Percentiles rank a stretch among this genome's conserved stretches.
Evolutionary conservation across 92 coral and sea anemone species (phyloP).

Genomic region (Phenganax subtilis): DNA sequence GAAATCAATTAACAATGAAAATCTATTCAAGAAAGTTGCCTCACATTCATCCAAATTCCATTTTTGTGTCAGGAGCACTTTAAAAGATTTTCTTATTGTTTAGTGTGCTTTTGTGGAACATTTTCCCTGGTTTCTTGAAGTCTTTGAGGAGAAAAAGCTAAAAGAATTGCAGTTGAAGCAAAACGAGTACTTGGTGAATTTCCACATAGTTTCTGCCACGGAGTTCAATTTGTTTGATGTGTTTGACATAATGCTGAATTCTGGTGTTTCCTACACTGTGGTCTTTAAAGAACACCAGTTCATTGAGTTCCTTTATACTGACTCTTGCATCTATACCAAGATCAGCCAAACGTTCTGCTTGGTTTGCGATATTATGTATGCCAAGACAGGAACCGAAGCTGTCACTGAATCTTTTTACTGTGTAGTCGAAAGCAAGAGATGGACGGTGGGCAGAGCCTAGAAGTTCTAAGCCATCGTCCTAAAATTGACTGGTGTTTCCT

Average conservation of each 20-base stretch:
- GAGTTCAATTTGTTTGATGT: conserved; percentile 16
- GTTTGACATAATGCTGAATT: conserved; percentile 12
- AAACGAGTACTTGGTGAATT: conserved; percentile 19
- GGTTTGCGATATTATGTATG: conserved; percentile 15
- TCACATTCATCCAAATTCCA: background rate
- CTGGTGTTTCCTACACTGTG: conserved; percentile 24
- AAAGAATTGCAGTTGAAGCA: background rate
- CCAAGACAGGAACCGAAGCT: conserved; percentile 22
- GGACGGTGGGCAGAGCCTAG: conserved; percentile 20
- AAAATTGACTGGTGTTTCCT: conserved; percentile 32
- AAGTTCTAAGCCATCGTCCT: conserved; percentile 17
- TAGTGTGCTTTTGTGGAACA: conserved; percentile 19
- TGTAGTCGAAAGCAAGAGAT: conserved; percentile 15
- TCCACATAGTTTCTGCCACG: conserved; percentile 4
- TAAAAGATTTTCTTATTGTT: conserved; percentile 16
- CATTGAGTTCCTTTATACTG: conserved; percentile 12
- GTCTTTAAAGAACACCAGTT: conserved; percentile 7
- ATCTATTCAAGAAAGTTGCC: background rate
- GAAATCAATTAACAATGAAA: conserved; percentile 13
- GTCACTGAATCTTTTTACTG: conserved; percentile 13
- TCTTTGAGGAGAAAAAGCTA: conserved; percentile 17
- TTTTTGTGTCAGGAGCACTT: background rate
- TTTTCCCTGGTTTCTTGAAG: conserved; percentile 16
- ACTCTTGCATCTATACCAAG: background rate
- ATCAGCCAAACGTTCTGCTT: conserved; percentile 19